Evolutionary conservation across 2,113 vertebrate genomes (phyloP), one percentile per base, ranked within the genome.

Genomic region (Pangasianodon hypophthalmus): DNA sequence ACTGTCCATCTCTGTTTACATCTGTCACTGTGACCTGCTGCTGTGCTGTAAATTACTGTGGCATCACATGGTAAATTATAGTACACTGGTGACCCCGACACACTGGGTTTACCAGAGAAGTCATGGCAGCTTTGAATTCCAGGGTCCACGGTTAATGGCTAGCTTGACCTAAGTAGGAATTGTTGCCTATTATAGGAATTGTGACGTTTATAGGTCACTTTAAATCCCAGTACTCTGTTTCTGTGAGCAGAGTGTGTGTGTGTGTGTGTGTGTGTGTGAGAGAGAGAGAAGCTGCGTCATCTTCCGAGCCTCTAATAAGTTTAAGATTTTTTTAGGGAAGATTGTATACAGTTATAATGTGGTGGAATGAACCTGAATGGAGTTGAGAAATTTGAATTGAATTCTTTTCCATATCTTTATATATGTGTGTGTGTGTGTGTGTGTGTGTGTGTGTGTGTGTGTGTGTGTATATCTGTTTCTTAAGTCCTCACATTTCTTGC

Each of bases 1-100:
- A 9, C 77, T 87, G 88, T 75, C 90, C 80, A 37, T 91, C 83
- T 32, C 48, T 87, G 79, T 89, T 84, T 89, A 58, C 13, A 48
- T 77, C 88, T 62, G 67, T 75, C 69, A 41, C 26, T 24, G 32
- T 89, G 90, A 87, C 77, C 73, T 87, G 88, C 73, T 56, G 54
- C n/a, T 46, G 87, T 44, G 32, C 77, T 46, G 56, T 80, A 56
- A 87, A 90, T 86, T 73, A 73, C 62, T 29, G 13, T 52, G n/a
- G 81, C 81, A 41, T 88, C 52, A 3, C 62, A 86, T 71, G 64
- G n/a, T 89, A 58, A 64, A 91, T 91, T 89, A 89, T 67, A 87
- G 54, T 16, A 41, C 44, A 48, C 71, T 88, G 73, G 44, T 19
- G 32, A 60, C 75, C 32, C 44, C 13, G 56, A 79, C 75, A 21